Percentiles rank a stretch among this genome's conserved stretches.
These are phyloP conservation scores for Cyaniris semiargus DNA, from an alignment of 2,888 invertebrate species.

Conservation along the genomic window DNA sequence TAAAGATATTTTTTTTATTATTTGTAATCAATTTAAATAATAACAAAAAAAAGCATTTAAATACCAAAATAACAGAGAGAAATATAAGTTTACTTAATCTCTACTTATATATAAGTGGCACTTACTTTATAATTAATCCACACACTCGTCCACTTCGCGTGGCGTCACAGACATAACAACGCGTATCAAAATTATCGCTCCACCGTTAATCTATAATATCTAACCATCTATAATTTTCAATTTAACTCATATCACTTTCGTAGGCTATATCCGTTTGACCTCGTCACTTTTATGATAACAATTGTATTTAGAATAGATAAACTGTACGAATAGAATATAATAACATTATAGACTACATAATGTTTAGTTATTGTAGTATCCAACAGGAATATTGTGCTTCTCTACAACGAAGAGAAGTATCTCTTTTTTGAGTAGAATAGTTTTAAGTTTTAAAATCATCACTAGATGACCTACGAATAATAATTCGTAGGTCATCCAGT, in stretches of 20 bases:
- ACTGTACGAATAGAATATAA: too few relatives aligned
- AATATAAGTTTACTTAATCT: background rate
- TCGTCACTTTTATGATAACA: background rate
- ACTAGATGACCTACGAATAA: too few relatives aligned
- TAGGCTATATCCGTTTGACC: conserved; percentile 11
- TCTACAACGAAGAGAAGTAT: too few relatives aligned
- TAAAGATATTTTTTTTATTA: background rate
- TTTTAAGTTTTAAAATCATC: too few relatives aligned
- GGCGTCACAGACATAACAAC: conserved; percentile 43
- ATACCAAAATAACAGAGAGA: background rate
- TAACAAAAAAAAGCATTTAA: background rate
- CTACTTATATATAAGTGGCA: background rate
- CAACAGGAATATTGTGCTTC: too few relatives aligned
- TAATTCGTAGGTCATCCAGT: too few relatives aligned
- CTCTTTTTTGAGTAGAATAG: too few relatives aligned
- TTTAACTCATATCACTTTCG: conserved; percentile 8
- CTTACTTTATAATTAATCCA: background rate
- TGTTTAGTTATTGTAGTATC: too few relatives aligned
- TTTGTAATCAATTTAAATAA: background rate
- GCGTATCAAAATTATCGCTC: conserved; percentile 31
- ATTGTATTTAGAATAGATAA: background rate
- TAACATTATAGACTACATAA: too few relatives aligned
- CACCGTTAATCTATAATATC: background rate
- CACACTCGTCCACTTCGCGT: conserved; percentile 36
- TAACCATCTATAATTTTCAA: conserved; percentile 15